Conservation (phyloP, 2,888 invertebrate species). For the Spilosoma lubricipeda region DNA sequence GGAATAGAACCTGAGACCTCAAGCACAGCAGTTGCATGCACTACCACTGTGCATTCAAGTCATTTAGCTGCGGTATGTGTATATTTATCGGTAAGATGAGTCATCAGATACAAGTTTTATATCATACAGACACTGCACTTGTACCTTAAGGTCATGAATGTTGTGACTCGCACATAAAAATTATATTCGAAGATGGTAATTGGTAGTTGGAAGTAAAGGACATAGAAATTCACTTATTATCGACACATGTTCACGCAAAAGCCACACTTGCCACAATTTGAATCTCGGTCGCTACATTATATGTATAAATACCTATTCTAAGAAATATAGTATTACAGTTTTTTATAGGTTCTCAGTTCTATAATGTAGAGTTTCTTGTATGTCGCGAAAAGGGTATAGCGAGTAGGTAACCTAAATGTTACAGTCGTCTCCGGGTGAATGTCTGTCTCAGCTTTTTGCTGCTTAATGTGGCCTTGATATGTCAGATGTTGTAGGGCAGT, state of each 20-base stretch:
- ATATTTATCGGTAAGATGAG: background rate
- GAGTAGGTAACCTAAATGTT: slow-evolving; percentile 71
- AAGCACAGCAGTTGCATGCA: too few relatives aligned
- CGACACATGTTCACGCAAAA: background rate
- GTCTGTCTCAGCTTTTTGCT: slow-evolving; percentile 70
- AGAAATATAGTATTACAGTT: background rate
- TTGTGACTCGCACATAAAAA: background rate
- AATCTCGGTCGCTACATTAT: too few relatives aligned
- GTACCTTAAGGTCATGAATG: background rate
- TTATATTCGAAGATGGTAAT: too few relatives aligned
- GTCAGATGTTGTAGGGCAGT: slow-evolving; percentile 73
- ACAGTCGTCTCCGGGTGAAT: slow-evolving; percentile 69
- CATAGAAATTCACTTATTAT: background rate
- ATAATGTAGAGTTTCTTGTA: slow-evolving; percentile 39
- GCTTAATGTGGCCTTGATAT: slow-evolving; percentile 69
- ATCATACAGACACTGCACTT: background rate
- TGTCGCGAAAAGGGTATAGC: slow-evolving; percentile 48
- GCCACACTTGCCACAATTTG: too few relatives aligned
- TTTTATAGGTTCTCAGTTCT: background rate
- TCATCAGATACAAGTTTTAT: background rate
- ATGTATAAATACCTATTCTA: too few relatives aligned
- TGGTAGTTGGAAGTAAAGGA: too few relatives aligned
- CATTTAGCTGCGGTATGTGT: background rate
- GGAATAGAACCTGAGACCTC: too few relatives aligned
- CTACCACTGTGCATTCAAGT: too few relatives aligned